These are phyloP conservation scores for Datnioides undecimradiatus DNA, from an alignment of 2,113 vertebrate species.

Conservation along the genomic window DNA sequence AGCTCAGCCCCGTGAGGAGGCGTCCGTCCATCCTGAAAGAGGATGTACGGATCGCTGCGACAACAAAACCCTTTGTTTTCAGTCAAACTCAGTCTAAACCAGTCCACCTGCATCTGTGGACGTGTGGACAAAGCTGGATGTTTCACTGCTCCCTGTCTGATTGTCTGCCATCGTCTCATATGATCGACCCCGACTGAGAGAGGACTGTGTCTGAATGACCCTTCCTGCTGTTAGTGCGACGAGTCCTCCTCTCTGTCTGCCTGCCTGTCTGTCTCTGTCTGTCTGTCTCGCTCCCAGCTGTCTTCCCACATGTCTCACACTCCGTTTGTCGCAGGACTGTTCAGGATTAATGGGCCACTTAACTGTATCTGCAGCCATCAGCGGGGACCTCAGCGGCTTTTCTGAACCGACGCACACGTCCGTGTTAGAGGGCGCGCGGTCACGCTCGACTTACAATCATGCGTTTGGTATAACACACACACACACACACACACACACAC, in stretches of 20 bases:
- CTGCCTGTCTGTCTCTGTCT: background rate
- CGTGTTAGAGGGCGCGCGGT: background rate
- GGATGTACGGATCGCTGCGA: no score
- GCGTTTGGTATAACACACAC: no score
- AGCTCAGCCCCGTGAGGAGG: no score
- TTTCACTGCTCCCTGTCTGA: background rate
- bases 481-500: background rate
- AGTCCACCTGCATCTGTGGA: no score
- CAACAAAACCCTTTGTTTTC: no score
- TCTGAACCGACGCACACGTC: background rate
- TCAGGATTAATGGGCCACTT: constrained; percentile 54
- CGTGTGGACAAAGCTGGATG: no score
- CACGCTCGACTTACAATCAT: background rate
- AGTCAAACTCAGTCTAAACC: no score
- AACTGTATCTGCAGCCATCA: constrained; percentile 5
- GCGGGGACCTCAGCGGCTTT: background rate
- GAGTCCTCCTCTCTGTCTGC: background rate
- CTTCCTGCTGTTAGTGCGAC: background rate
- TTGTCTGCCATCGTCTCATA: background rate
- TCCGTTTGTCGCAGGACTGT: constrained; percentile 21
- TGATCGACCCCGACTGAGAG: background rate
- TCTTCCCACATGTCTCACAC: constrained; percentile 42
- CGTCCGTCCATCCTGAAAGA: no score
- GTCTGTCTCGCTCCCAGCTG: constrained; percentile 17
- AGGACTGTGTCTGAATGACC: constrained; percentile 7